These are phyloP conservation scores for Trematocara caparti DNA, from an alignment of 2,797 vertebrate species.

Conservation along the genomic window DNA sequence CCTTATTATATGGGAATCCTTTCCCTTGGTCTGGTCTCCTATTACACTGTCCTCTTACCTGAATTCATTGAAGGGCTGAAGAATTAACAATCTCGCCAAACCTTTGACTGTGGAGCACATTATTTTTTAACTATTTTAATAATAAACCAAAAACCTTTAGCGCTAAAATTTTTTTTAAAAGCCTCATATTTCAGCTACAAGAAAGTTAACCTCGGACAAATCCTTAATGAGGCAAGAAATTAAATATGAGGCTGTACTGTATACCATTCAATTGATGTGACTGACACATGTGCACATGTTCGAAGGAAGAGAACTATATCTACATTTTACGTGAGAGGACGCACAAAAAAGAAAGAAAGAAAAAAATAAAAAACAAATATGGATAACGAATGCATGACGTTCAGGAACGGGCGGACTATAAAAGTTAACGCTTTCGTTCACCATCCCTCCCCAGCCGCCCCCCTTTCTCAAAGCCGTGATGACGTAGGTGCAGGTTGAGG, in stretches of 20 bases:
- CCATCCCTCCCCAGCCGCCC: neutral
- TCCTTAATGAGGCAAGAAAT: neutral
- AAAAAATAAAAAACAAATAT: neutral
- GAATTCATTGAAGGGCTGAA: neutral
- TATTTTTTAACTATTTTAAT: neutral
- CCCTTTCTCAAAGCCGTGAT: neutral
- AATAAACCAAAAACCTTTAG: neutral
- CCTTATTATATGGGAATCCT: neutral
- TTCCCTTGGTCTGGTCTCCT: neutral
- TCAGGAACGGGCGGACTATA: neutral
- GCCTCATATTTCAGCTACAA: neutral
- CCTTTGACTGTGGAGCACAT: neutral
- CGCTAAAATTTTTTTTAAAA: neutral
- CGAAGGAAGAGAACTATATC: neutral
- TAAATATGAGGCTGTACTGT: neutral
- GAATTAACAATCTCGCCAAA: neutral
- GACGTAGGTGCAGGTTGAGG: constrained; percentile 37
- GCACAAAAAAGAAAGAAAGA: neutral
- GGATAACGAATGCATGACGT: constrained; percentile 3
- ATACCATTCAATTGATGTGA: neutral
- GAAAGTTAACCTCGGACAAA: neutral
- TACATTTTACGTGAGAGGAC: neutral
- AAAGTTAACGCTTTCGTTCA: neutral
- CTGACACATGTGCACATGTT: neutral
- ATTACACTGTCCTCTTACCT: neutral